Evolutionary conservation across 2,113 vertebrate species (phyloP).

Genomic region (Varanus salvator): DNA sequence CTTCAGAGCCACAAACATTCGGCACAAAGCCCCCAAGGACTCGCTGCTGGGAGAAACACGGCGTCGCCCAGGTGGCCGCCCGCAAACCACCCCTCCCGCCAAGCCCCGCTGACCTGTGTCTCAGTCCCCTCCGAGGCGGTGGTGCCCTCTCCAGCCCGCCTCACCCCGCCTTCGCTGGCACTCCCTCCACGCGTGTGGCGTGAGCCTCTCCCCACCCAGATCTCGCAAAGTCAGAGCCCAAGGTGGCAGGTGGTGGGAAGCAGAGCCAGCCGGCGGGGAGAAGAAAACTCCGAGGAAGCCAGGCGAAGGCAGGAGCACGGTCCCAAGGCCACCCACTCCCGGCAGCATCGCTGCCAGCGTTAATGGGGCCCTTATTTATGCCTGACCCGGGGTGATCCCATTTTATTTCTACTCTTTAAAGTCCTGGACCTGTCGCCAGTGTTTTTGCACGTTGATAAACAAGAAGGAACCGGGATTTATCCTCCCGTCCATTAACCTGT

Average conservation of each 20-base stretch:
- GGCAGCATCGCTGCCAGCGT: slow-evolving; percentile 10
- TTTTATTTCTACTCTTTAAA: slow-evolving; percentile 25
- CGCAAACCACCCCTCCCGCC: rapidly evolving
- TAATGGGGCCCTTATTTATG: slow-evolving; percentile 43
- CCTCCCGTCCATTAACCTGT: slow-evolving; percentile 38
- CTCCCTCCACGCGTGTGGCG: rapidly evolving
- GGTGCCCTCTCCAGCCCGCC: background rate
- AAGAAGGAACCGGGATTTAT: slow-evolving; percentile 17
- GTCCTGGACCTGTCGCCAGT: slow-evolving; percentile 14
- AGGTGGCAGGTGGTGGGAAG: background rate
- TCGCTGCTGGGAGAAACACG: background rate
- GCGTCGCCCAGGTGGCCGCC: background rate
- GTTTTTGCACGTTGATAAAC: slow-evolving; percentile 18
- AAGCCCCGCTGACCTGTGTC: background rate
- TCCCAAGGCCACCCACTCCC: background rate
- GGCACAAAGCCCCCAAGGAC: too few species aligned
- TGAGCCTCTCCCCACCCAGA: background rate
- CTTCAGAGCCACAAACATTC: too few species aligned
- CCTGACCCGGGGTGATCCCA: slow-evolving; percentile 20
- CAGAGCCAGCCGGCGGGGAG: background rate
- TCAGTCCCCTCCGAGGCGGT: background rate
- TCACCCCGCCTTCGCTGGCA: background rate
- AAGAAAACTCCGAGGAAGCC: background rate
- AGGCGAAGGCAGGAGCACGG: slow-evolving; percentile 11
- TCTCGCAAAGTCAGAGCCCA: slow-evolving; percentile 12